Conservation (phyloP, 2,888 invertebrate genomes). For the Acleris emargana region DNA sequence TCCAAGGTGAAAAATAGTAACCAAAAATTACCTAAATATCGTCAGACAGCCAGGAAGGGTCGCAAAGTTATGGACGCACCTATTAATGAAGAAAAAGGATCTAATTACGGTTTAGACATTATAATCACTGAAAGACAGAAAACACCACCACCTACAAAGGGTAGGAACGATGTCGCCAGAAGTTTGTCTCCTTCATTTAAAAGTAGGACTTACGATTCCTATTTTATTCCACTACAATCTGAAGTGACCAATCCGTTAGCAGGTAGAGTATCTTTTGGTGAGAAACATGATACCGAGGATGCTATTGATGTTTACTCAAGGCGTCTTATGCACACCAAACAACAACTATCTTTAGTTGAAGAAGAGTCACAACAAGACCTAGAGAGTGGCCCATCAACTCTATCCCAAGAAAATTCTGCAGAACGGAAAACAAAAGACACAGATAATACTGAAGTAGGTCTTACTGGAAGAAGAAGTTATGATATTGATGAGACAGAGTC, state of each 20-base stretch:
- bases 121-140: slow-evolving; percentile 64
- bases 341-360: slow-evolving; percentile 78
- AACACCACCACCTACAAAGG: slow-evolving; percentile 56
- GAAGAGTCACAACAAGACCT: slow-evolving; percentile 79
- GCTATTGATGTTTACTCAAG: slow-evolving; percentile 65
- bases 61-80: slow-evolving; percentile 61
- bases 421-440: slow-evolving; percentile 46
- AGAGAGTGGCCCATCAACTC: slow-evolving; percentile 69
- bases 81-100: slow-evolving; percentile 50
- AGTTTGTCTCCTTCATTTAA: slow-evolving; percentile 62
- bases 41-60: slow-evolving; percentile 63
- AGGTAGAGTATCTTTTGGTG: slow-evolving; percentile 60
- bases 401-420: slow-evolving; percentile 64
- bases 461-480: slow-evolving; percentile 46
- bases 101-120: slow-evolving; percentile 68
- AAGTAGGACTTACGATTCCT: slow-evolving; percentile 63
- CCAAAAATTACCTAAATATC: slow-evolving; percentile 62
- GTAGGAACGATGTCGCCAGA: slow-evolving; percentile 53
- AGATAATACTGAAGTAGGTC: slow-evolving; percentile 42
- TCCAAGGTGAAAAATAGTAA: slow-evolving; percentile 60
- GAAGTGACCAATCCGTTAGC: slow-evolving; percentile 48
- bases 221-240: slow-evolving; percentile 64
- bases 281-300: slow-evolving; percentile 58
- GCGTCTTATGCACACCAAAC: slow-evolving; percentile 62
- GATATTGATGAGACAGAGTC: slow-evolving; percentile 42